Percentiles rank a stretch among this genome's conserved stretches.
These are phyloP conservation scores for Microctenopoma lineatum DNA, from an alignment of 2,797 vertebrate species.

Conservation along the genomic window DNA sequence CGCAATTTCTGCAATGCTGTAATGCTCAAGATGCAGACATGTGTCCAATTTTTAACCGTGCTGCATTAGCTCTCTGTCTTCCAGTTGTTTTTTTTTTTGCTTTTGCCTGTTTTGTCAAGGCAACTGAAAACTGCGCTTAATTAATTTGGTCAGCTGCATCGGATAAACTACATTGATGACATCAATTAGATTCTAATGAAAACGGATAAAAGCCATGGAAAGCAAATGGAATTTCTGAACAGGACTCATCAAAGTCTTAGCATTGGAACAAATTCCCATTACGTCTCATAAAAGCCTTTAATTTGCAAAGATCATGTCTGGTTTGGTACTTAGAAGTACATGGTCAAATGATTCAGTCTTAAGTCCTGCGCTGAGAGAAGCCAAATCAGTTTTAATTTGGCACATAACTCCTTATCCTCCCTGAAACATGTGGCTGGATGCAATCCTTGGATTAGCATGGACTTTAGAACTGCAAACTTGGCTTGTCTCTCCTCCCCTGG, in stretches of 20 bases:
- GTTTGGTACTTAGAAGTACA: slow-evolving; percentile 80
- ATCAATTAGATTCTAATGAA: slow-evolving; percentile 83
- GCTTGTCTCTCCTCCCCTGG: slow-evolving; percentile 65
- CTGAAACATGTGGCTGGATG: slow-evolving; percentile 78
- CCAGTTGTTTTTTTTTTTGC: neutral
- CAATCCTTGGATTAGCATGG: slow-evolving; percentile 83
- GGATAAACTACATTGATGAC: slow-evolving; percentile 80
- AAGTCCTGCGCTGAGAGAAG: slow-evolving; percentile 71
- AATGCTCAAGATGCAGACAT: slow-evolving; percentile 52
- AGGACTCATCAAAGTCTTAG: slow-evolving; percentile 78
- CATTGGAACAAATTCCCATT: slow-evolving; percentile 78
- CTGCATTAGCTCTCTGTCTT: slow-evolving; percentile 40
- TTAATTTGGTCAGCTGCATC: slow-evolving; percentile 80
- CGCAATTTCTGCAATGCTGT: slow-evolving; percentile 56
- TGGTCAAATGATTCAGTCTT: slow-evolving; percentile 78
- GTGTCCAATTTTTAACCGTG: slow-evolving; percentile 57
- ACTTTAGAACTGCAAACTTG: slow-evolving; percentile 75
- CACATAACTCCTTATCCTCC: slow-evolving; percentile 74
- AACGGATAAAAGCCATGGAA: slow-evolving; percentile 73
- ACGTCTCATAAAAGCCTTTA: slow-evolving; percentile 77
- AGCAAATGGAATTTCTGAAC: slow-evolving; percentile 79
- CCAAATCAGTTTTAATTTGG: slow-evolving; percentile 83
- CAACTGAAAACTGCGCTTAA: slow-evolving; percentile 67
- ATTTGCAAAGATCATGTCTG: slow-evolving; percentile 83
- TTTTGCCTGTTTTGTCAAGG: slow-evolving; percentile 45